Base-by-base conservation (phyloP, 2,888 invertebrate genomes). In the Salticus scenicus region DNA sequence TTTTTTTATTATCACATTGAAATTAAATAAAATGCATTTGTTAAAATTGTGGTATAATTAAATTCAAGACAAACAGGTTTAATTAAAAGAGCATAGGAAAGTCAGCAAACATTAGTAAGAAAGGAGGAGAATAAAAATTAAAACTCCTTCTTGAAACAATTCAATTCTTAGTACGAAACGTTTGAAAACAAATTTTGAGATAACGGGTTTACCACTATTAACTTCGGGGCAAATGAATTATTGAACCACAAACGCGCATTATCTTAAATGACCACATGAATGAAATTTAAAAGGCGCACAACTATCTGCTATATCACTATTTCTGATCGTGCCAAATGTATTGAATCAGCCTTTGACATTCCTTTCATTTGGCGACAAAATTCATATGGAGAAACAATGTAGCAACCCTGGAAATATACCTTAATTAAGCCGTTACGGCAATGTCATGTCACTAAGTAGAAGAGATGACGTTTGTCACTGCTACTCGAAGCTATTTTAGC, bases 371-470 rank as follows among this genome's bases (percentile, higher is more conserved):
- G 73, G 77, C 77, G 73, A 66, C 77, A 67, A 33, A 77, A 75
- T 72, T 31, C 10, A 24, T n/a, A 24, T 1, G 57, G 57, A 57
- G n/a, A 12, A 7, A n/a, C 12, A 57, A 20, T n/a, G 28, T 31
- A 27, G 77, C 57, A 84, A 78, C 77, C 83, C 83, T 73, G 78
- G 74, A 85, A 85, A 74, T 85, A 85, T 85, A 74, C 78, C 79
- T 85, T 85, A 85, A 85, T 85, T 85, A 85, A 79, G 84, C 78
- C 79, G 74, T 85, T 74, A 85, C 84, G 78, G 84, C 84, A 85
- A 79, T 74, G 84, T 74, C 84, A 85, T 85, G 84, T 85, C 84
- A 85, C 78, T 85, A 85, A 85, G 78, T 85, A 74, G 84, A 85
- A 85, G 70, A 70, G 74, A 78, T 85, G 79, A 74, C 84, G 84